Evolutionary conservation across 2,888 invertebrate species (phyloP).

Genomic region (Eristalis tenax): DNA sequence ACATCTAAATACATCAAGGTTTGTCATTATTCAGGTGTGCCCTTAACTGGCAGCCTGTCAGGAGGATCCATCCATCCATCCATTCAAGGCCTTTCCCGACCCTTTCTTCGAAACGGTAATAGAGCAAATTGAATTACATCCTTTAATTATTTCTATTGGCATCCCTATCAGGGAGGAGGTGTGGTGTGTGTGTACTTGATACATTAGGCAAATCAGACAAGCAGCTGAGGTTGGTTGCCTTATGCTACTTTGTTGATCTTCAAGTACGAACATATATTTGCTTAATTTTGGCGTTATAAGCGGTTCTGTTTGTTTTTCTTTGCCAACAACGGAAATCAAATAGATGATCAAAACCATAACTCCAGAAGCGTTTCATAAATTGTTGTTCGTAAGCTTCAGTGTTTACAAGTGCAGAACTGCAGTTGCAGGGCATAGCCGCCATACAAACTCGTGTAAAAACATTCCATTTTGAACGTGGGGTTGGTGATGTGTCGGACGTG

Average conservation of each 20-base stretch:
- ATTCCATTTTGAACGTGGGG: constrained; percentile 35
- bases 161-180: constrained; percentile 27
- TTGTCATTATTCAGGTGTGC: constrained; percentile 28
- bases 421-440: constrained; percentile 27
- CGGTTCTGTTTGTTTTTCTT: constrained; percentile 10
- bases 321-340: constrained; percentile 31
- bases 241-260: not conserved
- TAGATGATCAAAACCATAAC: constrained; percentile 64
- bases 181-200: constrained; percentile 16
- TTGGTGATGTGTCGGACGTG: constrained; percentile 24
- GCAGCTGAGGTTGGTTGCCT: constrained; percentile 5
- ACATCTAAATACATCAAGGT: constrained; percentile 29
- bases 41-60: constrained; percentile 29
- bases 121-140: constrained; percentile 60
- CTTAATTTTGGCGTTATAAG: not conserved
- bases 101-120: constrained; percentile 7
- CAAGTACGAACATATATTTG: not conserved
- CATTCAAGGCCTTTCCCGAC: constrained; percentile 3
- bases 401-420: constrained; percentile 59
- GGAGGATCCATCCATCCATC: constrained; percentile 13
- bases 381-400: constrained; percentile 64
- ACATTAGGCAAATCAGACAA: constrained; percentile 21
- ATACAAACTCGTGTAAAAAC: constrained; percentile 41
- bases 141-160: constrained; percentile 66
- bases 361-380: constrained; percentile 64